Conservation (phyloP, 2,113 vertebrate species). For the Calonectris borealis region DNA sequence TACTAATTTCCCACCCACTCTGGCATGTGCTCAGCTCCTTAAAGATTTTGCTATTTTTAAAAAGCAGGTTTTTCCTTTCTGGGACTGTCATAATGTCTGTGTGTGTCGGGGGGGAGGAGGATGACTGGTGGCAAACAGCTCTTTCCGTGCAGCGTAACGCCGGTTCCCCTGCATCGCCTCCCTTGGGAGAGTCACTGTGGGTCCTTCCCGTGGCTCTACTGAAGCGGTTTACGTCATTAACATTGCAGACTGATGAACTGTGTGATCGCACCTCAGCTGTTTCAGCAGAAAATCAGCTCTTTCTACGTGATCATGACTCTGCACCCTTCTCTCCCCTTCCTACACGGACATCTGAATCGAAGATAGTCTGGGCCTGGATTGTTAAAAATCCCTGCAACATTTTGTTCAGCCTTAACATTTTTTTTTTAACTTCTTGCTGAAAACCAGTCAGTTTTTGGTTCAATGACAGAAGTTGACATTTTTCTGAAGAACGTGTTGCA, state of each 20-base stretch:
- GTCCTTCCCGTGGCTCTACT: neutral
- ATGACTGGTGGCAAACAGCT: neutral
- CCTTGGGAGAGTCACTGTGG: neutral
- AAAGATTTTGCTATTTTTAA: neutral
- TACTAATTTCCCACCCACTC: conserved; percentile 42
- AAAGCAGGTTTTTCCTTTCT: neutral
- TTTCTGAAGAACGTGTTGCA: rapidly evolving
- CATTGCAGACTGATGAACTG: neutral
- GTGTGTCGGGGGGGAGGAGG: rapidly evolving
- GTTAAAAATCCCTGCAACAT: neutral
- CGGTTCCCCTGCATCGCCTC: neutral
- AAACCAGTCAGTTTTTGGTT: neutral
- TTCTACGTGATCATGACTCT: neutral
- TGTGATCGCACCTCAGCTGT: neutral
- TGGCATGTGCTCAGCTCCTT: neutral
- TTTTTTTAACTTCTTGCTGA: neutral
- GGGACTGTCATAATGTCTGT: neutral
- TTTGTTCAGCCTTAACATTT: neutral
- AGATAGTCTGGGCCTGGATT: neutral
- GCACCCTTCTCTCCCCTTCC: neutral
- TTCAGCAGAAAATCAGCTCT: neutral
- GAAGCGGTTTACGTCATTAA: neutral
- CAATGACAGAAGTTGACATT: rapidly evolving
- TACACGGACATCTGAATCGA: neutral
- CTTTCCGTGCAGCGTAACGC: neutral